phyloP scores from a whole-genome alignment of 2,113 vertebrate genomes.

The Colistium nudipinnis region DNA sequence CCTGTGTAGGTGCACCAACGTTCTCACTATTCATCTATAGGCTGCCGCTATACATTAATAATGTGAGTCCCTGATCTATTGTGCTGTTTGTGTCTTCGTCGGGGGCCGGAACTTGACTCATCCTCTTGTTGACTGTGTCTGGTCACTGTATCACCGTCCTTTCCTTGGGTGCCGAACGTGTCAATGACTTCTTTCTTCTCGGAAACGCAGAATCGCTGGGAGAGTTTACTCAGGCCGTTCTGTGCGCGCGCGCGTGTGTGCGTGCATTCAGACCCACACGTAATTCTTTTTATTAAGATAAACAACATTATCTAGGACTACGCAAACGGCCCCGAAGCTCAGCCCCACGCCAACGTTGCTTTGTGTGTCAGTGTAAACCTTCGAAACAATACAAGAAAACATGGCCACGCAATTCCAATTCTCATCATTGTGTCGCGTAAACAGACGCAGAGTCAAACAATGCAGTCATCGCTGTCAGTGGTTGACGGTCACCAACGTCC shows the following conservation, averaged over 20 bases:
- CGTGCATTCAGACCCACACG: conserved; percentile 6
- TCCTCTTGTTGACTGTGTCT: not conserved
- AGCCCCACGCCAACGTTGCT: conserved; percentile 11
- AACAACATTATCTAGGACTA: conserved; percentile 38
- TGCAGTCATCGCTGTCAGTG: conserved; percentile 40
- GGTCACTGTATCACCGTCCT: not conserved
- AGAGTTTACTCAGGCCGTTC: conserved; percentile 17
- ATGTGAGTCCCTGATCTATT: too few relatives aligned
- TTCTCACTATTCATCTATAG: too few relatives aligned
- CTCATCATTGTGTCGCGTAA: conserved; percentile 65
- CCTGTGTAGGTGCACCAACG: too few relatives aligned
- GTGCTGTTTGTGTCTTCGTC: not conserved
- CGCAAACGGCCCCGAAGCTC: conserved; percentile 29
- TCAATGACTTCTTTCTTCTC: not conserved
- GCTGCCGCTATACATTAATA: too few relatives aligned
- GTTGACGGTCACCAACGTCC: conserved; percentile 52
- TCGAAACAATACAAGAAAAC: conserved; percentile 63
- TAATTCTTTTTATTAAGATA: conserved; percentile 45
- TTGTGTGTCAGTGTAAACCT: conserved; percentile 43
- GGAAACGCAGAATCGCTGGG: not conserved
- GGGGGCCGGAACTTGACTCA: not conserved
- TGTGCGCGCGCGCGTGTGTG: not conserved
- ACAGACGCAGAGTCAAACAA: conserved; percentile 61
- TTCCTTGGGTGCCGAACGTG: not conserved
- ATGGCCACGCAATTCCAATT: conserved; percentile 10